Conservation (phyloP, 2,113 vertebrate species). For the Cyprinodon tularosa region DNA sequence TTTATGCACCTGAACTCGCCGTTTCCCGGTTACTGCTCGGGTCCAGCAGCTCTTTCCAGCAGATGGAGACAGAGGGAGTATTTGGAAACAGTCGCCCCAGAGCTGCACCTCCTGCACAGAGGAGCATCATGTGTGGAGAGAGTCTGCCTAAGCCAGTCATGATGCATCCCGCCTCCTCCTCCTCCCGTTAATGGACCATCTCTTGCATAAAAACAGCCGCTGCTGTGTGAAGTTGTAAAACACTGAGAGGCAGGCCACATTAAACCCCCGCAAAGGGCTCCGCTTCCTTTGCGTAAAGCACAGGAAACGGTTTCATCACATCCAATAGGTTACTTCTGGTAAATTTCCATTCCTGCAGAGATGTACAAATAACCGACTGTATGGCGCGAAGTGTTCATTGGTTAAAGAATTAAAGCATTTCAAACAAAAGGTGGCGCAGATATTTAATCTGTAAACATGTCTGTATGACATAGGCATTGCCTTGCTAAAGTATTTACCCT, state of each 20-base stretch:
- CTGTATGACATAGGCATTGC: too few species aligned
- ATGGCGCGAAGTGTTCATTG: too few species aligned
- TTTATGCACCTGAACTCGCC: constrained; percentile 61
- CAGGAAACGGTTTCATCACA: constrained; percentile 48
- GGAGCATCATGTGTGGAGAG: constrained; percentile 15
- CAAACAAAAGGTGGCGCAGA: background rate
- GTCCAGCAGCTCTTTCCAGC: constrained; percentile 48
- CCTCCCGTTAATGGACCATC: background rate
- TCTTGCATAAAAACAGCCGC: constrained; percentile 4
- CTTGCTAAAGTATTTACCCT: background rate
- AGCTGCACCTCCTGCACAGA: constrained; percentile 16
- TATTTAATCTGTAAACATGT: too few species aligned
- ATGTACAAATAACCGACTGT: background rate
- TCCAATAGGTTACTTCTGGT: constrained; percentile 26
- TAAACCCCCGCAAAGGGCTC: constrained; percentile 4
- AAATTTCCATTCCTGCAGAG: constrained; percentile 39
- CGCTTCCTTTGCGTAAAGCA: background rate
- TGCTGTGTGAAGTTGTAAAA: constrained; percentile 11
- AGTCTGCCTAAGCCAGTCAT: constrained; percentile 24
- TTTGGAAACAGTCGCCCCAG: constrained; percentile 35
- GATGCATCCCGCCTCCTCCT: constrained; percentile 1
- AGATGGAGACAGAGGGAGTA: constrained; percentile 73
- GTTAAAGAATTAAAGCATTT: background rate
- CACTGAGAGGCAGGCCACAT: background rate
- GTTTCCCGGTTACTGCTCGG: constrained; percentile 63